Base-by-base conservation (phyloP, 2,797 vertebrate species). In the Crenichthys baileyi region DNA sequence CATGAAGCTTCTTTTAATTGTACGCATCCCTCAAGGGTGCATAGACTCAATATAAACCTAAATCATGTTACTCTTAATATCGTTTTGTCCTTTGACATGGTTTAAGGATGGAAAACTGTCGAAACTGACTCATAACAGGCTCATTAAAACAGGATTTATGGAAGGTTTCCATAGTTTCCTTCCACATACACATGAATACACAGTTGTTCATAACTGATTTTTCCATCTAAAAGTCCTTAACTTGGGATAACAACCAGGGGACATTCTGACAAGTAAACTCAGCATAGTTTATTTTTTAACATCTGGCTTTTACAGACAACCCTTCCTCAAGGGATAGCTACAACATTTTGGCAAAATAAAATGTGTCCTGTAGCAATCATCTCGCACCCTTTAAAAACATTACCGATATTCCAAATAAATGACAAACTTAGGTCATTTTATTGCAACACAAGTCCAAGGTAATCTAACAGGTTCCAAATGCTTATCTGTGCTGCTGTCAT, bases 1-100 rank as follows among this genome's bases (percentile, higher is more conserved):
- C 88, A 90, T 94, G 91, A 91, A 88, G 89, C 86, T 85, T 87
- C 58, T 90, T 91, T 92, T 94, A 94, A 94, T 92, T 91, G 89
- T 85, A 78, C 76, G 65, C 68, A 76, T 89, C 87, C 86, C 81
- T 53, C 15, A 56, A 77, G 87, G 53, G 70, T 9, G 9, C 20
- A 29, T 46, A 76, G 70, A 72, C 65, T 81, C 82, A 81, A 86
- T 67, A 87, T 88, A 85, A 81, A 83, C 61, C 76, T 61, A 79
- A 76, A 87, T 77, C 18, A 75, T 89, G 78, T 83, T 83, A 58
- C 79, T 2, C 74, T 85, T 78, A 79, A 80, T 79, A 76, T 72
- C 56, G 70, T 80, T 86, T 73, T 83, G 31, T 82, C 63, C 68
- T 73, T 85, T 76, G 51, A 77, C 83, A 79, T 61, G 22, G 18